Percentiles rank a stretch among this genome's conserved stretches.
These are phyloP conservation scores for Oscheius onirici DNA, from an alignment of 2,888 invertebrate genomes.

Conservation along the genomic window DNA sequence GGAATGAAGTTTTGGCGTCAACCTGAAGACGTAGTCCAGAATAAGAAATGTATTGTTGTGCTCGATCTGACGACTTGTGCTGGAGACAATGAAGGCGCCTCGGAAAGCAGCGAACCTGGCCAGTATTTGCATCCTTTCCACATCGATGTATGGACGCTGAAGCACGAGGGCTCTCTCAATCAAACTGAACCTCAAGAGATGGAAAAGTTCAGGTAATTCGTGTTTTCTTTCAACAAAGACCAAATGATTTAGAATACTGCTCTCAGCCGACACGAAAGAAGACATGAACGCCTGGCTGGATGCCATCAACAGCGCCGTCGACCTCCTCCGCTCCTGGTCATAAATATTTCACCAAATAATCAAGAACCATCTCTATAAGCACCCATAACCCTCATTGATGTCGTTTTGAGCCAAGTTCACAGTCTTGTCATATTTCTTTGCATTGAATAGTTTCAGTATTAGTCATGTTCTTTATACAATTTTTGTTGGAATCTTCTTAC, in stretches of 20 bases:
- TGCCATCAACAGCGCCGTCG: conserved; percentile 84
- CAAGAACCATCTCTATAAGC: no score
- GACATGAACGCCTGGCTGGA: conserved; percentile 89
- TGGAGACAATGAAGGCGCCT: conserved; percentile 39
- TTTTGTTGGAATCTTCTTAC: neutral
- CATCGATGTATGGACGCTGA: conserved; percentile 57
- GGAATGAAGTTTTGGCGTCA: conserved; percentile 91
- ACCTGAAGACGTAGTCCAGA: conserved; percentile 88
- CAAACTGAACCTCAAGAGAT: conserved; percentile 1
- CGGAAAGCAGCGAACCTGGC: conserved; percentile 7
- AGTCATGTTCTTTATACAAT: no score
- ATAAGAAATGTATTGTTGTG: conserved; percentile 39
- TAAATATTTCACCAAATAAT: no score
- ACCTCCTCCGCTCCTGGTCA: conserved; percentile 76
- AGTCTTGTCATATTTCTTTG: no score
- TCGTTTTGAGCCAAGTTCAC: no score
- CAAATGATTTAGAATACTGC: conserved; percentile 79
- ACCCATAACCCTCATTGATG: no score
- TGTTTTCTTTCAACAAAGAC: neutral
- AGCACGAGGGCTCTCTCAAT: conserved; percentile 27
- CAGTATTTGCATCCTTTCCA: conserved; percentile 55
- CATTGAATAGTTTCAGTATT: no score
- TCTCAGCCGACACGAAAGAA: conserved; percentile 90
- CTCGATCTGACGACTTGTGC: conserved; percentile 51
- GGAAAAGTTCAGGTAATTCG: conserved; percentile 28